These are phyloP conservation scores for Watsonalla binaria DNA, from an alignment of 2,888 invertebrate genomes.

Conservation along the genomic window DNA sequence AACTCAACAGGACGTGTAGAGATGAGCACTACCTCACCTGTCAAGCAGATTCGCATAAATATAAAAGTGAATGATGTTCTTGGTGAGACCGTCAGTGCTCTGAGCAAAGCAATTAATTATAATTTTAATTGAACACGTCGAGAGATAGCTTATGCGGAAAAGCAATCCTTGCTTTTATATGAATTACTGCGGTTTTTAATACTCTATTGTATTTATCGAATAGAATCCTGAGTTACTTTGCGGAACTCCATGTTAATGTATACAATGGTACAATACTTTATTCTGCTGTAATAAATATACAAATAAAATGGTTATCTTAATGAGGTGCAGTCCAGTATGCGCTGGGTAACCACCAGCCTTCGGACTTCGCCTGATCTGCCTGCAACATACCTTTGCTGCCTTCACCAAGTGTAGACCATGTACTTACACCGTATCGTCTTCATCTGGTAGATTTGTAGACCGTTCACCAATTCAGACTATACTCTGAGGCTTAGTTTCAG, in stretches of 20 bases:
- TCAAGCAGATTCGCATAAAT: constrained; percentile 68
- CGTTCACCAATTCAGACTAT: too few relatives aligned
- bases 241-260: too few relatives aligned
- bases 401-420: too few relatives aligned
- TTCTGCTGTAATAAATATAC: too few relatives aligned
- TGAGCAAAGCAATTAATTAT: constrained; percentile 69
- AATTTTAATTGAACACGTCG: constrained; percentile 67
- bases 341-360: neutral
- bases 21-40: constrained; percentile 58
- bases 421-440: too few relatives aligned
- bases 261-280: too few relatives aligned
- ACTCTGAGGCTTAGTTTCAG: too few relatives aligned
- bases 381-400: too few relatives aligned
- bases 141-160: constrained; percentile 47
- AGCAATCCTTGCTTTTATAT: constrained; percentile 26
- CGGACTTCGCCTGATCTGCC: too few relatives aligned
- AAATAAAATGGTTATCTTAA: too few relatives aligned
- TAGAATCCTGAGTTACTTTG: neutral
- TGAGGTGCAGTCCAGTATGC: too few relatives aligned
- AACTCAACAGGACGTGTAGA: constrained; percentile 36
- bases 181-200: constrained; percentile 2
- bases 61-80: constrained; percentile 70
- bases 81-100: constrained; percentile 60
- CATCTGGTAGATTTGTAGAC: too few relatives aligned
- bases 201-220: neutral